Conservation (phyloP, 2,113 vertebrate genomes). For the Acrocephalus arundinaceus region DNA sequence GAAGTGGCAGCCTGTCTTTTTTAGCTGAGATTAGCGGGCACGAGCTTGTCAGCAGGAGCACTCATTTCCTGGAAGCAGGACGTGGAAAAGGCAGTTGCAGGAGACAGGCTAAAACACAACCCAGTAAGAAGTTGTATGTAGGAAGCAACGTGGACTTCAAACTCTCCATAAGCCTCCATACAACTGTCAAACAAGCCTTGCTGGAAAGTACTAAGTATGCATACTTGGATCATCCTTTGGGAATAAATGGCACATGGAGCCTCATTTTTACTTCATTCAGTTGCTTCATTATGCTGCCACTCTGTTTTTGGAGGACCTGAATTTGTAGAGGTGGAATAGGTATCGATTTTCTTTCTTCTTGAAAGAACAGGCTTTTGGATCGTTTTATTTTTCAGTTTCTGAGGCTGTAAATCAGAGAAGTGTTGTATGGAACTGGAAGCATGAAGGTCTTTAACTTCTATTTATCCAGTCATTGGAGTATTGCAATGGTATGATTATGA, state of each 20-base stretch:
- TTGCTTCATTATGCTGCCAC: neutral
- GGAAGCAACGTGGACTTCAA: neutral
- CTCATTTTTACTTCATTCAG: neutral
- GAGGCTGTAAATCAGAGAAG: neutral
- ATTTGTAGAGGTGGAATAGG: neutral
- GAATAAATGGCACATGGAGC: neutral
- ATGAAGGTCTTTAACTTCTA: neutral
- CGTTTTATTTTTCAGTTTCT: neutral
- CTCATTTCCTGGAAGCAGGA: neutral
- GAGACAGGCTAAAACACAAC: neutral
- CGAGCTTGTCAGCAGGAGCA: neutral
- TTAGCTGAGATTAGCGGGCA: neutral
- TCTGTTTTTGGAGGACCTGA: neutral
- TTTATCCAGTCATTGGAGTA: neutral
- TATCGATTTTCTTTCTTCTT: neutral
- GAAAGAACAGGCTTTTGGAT: neutral
- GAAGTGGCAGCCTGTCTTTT: constrained; percentile 46
- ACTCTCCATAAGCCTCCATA: neutral
- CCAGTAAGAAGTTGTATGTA: neutral
- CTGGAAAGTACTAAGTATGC: neutral
- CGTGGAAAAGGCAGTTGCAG: neutral
- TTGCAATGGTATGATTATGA: neutral
- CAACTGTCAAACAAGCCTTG: neutral
- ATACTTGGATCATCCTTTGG: neutral
- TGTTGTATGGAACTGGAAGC: neutral